Percentiles rank a stretch among this genome's conserved stretches.
These are phyloP conservation scores for Bemisia tabaci DNA, from an alignment of 1,140 invertebrate genomes.

Conservation along the genomic window DNA sequence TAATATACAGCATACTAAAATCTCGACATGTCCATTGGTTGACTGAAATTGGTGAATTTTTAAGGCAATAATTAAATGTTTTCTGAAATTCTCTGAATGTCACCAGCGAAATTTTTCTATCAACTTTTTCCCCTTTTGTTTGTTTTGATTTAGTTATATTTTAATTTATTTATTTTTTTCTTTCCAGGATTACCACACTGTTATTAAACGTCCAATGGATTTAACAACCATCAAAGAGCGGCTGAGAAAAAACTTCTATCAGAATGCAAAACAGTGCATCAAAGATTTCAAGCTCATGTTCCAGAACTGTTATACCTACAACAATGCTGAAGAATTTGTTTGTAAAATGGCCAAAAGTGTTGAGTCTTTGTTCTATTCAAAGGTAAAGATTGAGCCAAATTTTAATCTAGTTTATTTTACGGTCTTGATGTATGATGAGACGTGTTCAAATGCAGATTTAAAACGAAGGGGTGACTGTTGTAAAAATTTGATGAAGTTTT, in stretches of 20 bases:
- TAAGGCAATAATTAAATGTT: too few species aligned
- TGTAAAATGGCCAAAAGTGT: constrained; percentile 96
- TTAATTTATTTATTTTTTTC: too few species aligned
- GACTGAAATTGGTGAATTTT: too few species aligned
- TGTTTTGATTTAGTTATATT: too few species aligned
- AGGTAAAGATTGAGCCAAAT: constrained; percentile 49
- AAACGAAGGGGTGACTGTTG: too few species aligned
- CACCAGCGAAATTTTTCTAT: too few species aligned
- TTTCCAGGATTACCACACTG: constrained; percentile 91
- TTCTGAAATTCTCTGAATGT: too few species aligned
- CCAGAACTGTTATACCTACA: constrained; percentile 97
- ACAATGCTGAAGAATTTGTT: constrained; percentile 96
- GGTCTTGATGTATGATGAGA: constrained; percentile 16
- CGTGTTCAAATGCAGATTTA: too few species aligned
- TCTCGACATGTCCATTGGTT: too few species aligned
- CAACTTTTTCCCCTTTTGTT: too few species aligned
- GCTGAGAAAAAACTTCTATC: constrained; percentile 92
- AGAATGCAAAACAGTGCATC: constrained; percentile 89
- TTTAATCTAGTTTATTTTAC: constrained; percentile 32
- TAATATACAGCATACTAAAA: too few species aligned
- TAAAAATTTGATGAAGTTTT: too few species aligned
- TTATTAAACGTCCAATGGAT: constrained; percentile 92
- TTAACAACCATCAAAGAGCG: constrained; percentile 95
- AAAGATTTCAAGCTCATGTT: constrained; percentile 99
- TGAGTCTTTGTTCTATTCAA: constrained; percentile 85